These are phyloP conservation scores for Seriola quinqueradiata DNA, from an alignment of 2,113 vertebrate species.

Conservation along the genomic window DNA sequence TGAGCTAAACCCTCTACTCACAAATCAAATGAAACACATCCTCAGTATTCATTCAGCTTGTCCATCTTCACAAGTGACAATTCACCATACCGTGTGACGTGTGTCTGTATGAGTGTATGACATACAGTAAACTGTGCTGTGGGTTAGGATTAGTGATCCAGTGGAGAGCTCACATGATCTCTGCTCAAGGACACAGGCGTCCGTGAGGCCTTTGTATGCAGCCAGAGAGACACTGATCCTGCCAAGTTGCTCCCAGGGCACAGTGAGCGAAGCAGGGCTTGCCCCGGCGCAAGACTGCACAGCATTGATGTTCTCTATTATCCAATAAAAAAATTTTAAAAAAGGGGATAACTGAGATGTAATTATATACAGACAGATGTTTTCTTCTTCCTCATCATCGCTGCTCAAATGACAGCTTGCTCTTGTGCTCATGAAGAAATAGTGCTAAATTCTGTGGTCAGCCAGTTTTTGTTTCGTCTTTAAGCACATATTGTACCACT, in stretches of 20 bases:
- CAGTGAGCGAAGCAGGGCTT: constrained; percentile 46
- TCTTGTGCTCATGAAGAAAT: constrained; percentile 11
- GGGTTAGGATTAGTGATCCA: constrained; percentile 69
- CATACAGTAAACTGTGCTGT: constrained; percentile 41
- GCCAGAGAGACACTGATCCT: constrained; percentile 77
- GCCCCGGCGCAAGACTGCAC: constrained; percentile 44
- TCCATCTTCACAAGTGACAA: constrained; percentile 52
- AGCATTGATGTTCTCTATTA: constrained; percentile 18
- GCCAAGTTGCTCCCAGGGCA: constrained; percentile 74
- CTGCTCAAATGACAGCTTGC: constrained; percentile 7
- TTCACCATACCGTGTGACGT: constrained; percentile 24
- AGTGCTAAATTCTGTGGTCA: constrained; percentile 27
- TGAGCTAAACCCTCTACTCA: constrained; percentile 34
- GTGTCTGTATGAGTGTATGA: constrained; percentile 20
- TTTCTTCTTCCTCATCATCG: constrained; percentile 8
- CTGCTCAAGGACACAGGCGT: constrained; percentile 73
- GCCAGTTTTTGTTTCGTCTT: constrained; percentile 30
- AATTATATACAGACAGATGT: background rate
- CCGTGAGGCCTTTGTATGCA: constrained; percentile 71
- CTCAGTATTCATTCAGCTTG: constrained; percentile 34
- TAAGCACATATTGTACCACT: constrained; percentile 52
- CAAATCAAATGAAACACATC: constrained; percentile 35
- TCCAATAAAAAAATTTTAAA: background rate
- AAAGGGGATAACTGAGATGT: constrained; percentile 16
- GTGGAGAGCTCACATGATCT: constrained; percentile 74